phyloP scores from a whole-genome alignment of 2,888 invertebrate genomes.

The Hedychridium roseum region DNA sequence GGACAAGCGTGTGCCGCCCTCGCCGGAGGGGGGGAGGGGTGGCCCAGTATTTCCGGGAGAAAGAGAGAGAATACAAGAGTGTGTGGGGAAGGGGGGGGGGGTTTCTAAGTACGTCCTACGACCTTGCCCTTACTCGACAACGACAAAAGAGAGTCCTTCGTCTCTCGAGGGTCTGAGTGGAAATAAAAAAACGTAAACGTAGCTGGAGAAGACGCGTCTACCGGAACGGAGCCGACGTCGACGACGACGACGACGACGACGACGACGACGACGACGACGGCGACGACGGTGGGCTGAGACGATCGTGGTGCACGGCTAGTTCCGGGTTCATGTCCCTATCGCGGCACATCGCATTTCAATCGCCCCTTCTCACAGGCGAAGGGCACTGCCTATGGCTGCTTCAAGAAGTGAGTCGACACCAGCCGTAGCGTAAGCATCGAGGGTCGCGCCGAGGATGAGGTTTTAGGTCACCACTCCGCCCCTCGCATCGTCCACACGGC shows the following conservation, averaged over 20 bases:
- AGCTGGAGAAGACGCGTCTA: slow-evolving; percentile 14
- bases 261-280: slow-evolving; percentile 28
- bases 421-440: slow-evolving; percentile 91
- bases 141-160: slow-evolving; percentile 30
- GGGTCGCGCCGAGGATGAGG: slow-evolving; percentile 61
- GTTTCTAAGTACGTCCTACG: no score
- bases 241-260: slow-evolving; percentile 11
- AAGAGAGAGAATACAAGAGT: background rate
- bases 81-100: slow-evolving; percentile 1
- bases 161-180: no score
- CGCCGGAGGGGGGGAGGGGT: no score
- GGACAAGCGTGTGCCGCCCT: no score
- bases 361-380: slow-evolving; percentile 61
- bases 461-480: slow-evolving; percentile 55
- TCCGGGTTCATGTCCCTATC: slow-evolving; percentile 78
- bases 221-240: slow-evolving; percentile 14
- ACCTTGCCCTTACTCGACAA: no score
- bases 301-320: slow-evolving; percentile 35
- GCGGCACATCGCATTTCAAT: slow-evolving; percentile 80
- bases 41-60: background rate
- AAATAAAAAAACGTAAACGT: no score
- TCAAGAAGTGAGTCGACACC: slow-evolving; percentile 90
- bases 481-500: slow-evolving; percentile 44
- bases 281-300: slow-evolving; percentile 35
- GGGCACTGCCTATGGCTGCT: slow-evolving; percentile 82